Percentiles rank a stretch among this genome's conserved stretches.
These are phyloP conservation scores for Colossoma macropomum DNA, from an alignment of 2,113 vertebrate genomes.

Conservation along the genomic window DNA sequence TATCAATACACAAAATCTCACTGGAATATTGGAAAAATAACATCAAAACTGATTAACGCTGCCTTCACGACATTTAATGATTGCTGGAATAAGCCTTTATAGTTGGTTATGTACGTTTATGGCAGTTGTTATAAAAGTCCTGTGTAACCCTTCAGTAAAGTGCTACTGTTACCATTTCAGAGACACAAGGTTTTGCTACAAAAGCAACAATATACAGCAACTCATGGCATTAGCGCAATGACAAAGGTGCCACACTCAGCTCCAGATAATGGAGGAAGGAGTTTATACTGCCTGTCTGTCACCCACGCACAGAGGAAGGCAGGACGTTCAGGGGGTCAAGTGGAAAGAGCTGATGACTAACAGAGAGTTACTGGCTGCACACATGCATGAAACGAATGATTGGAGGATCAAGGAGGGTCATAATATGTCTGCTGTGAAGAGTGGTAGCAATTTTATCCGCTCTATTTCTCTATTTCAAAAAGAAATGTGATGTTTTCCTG, in stretches of 20 bases:
- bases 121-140: no score
- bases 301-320: slow-evolving; percentile 7
- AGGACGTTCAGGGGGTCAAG: slow-evolving; percentile 10
- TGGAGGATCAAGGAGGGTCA: slow-evolving; percentile 16
- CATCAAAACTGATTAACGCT: no score
- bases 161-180: no score
- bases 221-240: slow-evolving; percentile 18
- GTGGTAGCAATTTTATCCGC: neutral
- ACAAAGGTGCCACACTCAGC: neutral
- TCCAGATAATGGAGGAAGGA: slow-evolving; percentile 13
- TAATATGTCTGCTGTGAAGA: neutral
- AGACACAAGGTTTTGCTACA: neutral
- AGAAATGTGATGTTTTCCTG: neutral
- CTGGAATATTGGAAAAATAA: no score
- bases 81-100: no score
- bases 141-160: no score
- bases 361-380: neutral
- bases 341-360: slow-evolving; percentile 28
- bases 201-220: neutral
- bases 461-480: no score
- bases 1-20: no score
- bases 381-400: neutral
- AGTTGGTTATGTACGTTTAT: no score
- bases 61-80: no score
- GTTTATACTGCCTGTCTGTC: slow-evolving; percentile 12